phyloP scores from a whole-genome alignment of 2,888 invertebrate species.

The Hedya salicella region DNA sequence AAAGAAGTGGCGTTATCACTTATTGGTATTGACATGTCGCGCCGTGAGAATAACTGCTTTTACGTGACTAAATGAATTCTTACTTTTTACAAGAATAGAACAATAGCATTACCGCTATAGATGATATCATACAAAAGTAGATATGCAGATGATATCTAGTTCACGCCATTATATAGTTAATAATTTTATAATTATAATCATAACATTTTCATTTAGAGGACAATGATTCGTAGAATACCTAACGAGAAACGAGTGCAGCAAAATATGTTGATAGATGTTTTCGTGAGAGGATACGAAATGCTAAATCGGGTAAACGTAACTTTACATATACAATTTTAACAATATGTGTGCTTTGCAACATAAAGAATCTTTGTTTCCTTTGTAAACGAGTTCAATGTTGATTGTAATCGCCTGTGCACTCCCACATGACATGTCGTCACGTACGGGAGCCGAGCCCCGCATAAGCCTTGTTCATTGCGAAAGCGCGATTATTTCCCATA shows the following conservation, averaged over 20 bases:
- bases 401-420: constrained; percentile 61
- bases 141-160: constrained; percentile 24
- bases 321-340: constrained; percentile 33
- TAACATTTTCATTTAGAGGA: background rate
- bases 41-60: constrained; percentile 33
- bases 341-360: constrained; percentile 44
- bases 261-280: background rate
- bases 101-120: constrained; percentile 15
- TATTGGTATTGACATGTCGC: constrained; percentile 39
- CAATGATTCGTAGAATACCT: background rate
- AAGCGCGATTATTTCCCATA: constrained; percentile 60
- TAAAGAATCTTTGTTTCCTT: constrained; percentile 73
- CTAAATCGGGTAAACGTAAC: constrained; percentile 17
- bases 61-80: constrained; percentile 6
- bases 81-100: constrained; percentile 26
- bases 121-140: constrained; percentile 17
- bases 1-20: constrained; percentile 45
- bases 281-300: background rate
- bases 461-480: constrained; percentile 65
- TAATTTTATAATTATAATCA: background rate
- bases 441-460: constrained; percentile 64
- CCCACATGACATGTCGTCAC: constrained; percentile 57
- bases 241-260: background rate
- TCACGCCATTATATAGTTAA: constrained; percentile 20
- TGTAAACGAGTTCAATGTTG: constrained; percentile 62